Evolutionary conservation across 2,113 vertebrate species (phyloP).

Genomic region (Donacobius atricapilla): DNA sequence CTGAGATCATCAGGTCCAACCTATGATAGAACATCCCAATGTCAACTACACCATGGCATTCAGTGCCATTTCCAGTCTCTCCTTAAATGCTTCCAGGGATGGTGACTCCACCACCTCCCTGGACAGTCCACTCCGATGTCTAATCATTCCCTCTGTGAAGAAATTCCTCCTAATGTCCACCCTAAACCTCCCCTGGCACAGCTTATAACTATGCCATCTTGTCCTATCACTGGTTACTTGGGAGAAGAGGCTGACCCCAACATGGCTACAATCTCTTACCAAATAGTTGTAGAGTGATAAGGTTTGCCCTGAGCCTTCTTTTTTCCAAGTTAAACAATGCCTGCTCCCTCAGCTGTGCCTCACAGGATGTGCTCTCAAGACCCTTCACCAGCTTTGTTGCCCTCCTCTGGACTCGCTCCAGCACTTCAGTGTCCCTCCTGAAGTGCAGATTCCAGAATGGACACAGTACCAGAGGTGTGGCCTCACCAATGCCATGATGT

Average conservation of each 20-base stretch:
- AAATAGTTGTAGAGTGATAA: background rate
- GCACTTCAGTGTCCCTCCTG: background rate
- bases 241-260: background rate
- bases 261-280: background rate
- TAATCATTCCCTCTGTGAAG: background rate
- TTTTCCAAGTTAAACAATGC: background rate
- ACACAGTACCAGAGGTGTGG: background rate
- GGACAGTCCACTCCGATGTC: background rate
- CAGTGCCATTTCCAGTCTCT: background rate
- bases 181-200: background rate
- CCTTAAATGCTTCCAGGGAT: background rate
- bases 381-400: background rate
- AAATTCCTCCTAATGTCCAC: background rate
- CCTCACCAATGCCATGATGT: background rate
- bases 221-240: background rate
- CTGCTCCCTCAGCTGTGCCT: background rate
- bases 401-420: background rate
- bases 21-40: background rate
- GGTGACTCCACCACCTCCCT: background rate
- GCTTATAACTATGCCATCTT: background rate
- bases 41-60: background rate
- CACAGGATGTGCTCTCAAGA: background rate
- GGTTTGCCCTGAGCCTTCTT: background rate
- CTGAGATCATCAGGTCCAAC: background rate
- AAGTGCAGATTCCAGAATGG: background rate